A percentile compares a stretch with the other conserved stretches of the same genome.
Conservation (phyloP, 2,888 invertebrate genomes). For the Glaucopsyche alexis region DNA sequence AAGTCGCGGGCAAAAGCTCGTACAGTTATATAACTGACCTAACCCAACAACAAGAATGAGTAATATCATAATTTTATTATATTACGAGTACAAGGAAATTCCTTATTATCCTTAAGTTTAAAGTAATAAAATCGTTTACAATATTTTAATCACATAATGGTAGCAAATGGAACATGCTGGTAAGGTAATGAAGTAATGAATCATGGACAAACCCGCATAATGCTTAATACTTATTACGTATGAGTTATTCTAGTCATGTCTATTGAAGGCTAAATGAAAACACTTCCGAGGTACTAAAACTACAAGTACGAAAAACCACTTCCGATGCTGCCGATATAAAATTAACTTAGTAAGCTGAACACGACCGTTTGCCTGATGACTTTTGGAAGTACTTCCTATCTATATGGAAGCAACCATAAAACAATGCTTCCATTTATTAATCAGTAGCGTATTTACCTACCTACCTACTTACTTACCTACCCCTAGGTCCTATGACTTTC, state of each 20-base stretch:
- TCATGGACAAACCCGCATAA: not conserved
- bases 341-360: not conserved
- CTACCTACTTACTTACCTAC: no score
- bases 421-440: no score
- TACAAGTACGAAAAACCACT: not conserved
- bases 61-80: not conserved
- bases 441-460: no score
- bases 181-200: not conserved
- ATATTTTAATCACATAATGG: not conserved
- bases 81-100: not conserved
- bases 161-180: not conserved
- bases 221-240: not conserved
- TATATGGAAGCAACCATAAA: not conserved
- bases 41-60: not conserved
- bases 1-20: no score
- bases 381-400: not conserved
- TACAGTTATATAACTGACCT: constrained; percentile 8
- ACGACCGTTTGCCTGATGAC: not conserved
- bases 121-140: no score
- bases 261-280: not conserved
- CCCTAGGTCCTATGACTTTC: no score
- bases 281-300: constrained; percentile 8
- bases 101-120: not conserved
- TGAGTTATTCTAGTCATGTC: not conserved
- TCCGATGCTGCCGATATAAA: not conserved